A percentile compares a stretch with the other conserved stretches of the same genome.
Conservation (phyloP, 2,797 vertebrate genomes). For the Phylloscopus collybita region DNA sequence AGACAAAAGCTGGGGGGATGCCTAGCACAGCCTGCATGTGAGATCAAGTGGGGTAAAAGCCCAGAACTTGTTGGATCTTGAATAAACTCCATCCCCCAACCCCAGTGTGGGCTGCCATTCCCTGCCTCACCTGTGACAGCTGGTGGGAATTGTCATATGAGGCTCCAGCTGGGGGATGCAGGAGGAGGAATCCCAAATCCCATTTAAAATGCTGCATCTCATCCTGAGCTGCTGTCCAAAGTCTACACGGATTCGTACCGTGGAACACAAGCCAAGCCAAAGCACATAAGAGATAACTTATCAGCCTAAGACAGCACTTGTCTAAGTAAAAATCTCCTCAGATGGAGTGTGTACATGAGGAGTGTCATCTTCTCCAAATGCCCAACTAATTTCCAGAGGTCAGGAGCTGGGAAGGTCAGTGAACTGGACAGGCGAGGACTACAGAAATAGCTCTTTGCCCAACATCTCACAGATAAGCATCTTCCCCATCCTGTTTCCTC, state of each 20-base stretch:
- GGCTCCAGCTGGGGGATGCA: neutral
- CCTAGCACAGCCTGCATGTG: neutral
- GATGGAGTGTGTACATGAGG: neutral
- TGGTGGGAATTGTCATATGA: neutral
- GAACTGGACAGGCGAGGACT: neutral
- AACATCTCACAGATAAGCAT: neutral
- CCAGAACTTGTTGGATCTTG: neutral
- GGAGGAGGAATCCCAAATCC: neutral
- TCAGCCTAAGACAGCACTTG: neutral
- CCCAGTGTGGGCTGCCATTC: neutral
- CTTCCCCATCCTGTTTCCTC: neutral
- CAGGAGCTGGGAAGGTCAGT: neutral
- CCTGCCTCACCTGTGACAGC: neutral
- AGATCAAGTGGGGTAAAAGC: neutral
- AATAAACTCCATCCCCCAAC: neutral
- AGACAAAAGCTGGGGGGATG: neutral
- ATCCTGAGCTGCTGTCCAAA: neutral
- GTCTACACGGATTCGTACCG: neutral
- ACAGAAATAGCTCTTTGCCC: neutral
- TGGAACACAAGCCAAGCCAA: neutral
- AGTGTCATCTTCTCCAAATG: neutral
- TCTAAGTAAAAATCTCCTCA: neutral
- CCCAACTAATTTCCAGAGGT: neutral
- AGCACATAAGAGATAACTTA: neutral
- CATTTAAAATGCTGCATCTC: neutral